A percentile compares a stretch with the other conserved stretches of the same genome.
Evolutionary conservation across 1,140 invertebrate species (phyloP).

Genomic region (Bombus pascuorum): DNA sequence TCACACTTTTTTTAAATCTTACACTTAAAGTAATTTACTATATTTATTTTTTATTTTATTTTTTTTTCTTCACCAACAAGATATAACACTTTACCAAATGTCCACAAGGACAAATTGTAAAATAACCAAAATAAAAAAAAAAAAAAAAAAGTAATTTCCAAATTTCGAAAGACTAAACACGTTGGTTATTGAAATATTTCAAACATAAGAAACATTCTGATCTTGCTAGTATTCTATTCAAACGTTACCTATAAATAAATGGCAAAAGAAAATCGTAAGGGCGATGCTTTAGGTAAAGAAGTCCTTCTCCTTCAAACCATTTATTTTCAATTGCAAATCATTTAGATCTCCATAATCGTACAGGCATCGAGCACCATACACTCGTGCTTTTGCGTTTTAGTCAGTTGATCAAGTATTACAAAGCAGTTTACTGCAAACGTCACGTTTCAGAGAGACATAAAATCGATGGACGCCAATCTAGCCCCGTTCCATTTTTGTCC

Average conservation of each 20-base stretch:
- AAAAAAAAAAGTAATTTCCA: no score
- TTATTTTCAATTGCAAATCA: background rate
- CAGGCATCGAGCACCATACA: background rate
- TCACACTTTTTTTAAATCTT: background rate
- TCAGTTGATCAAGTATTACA: background rate
- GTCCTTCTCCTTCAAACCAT: background rate
- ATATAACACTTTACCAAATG: no score
- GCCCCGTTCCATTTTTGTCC: background rate
- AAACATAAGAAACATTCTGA: no score
- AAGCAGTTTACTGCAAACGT: conserved; percentile 2
- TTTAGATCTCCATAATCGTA: background rate
- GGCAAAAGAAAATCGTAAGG: background rate
- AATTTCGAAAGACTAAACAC: no score
- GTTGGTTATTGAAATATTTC: no score
- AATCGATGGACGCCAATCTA: background rate
- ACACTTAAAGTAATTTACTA: no score
- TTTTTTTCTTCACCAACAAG: no score
- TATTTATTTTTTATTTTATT: no score
- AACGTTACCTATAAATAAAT: background rate
- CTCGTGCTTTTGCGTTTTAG: background rate
- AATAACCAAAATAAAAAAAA: no score
- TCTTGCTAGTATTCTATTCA: no score
- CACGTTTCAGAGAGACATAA: background rate
- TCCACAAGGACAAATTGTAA: no score
- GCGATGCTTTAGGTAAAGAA: background rate